Evolutionary conservation across 1,140 invertebrate genomes (phyloP).

Genomic region (Sarcophaga bullata): DNA sequence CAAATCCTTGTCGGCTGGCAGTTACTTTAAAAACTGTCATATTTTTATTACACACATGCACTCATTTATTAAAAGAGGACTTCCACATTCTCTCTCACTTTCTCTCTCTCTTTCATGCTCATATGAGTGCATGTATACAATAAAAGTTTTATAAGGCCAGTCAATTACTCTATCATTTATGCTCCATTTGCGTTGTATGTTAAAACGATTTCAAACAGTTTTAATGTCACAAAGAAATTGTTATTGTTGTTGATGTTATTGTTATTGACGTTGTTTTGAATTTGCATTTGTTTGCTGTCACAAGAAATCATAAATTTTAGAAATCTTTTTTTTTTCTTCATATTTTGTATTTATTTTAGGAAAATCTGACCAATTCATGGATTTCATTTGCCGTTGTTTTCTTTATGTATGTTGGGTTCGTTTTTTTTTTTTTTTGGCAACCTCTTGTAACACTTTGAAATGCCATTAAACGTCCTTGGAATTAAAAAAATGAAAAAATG

Average conservation of each 20-base stretch:
- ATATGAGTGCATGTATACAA: neutral
- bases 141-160: neutral
- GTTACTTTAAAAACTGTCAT: neutral
- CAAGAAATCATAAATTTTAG: constrained; percentile 32
- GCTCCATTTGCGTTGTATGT: constrained; percentile 5
- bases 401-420: neutral
- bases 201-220: neutral
- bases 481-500: neutral
- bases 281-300: constrained; percentile 35
- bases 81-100: neutral
- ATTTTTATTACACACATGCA: neutral
- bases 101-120: neutral
- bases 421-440: constrained; percentile 3
- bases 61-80: neutral
- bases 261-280: neutral
- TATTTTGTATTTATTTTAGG: constrained; percentile 24
- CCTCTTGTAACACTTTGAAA: constrained; percentile 13
- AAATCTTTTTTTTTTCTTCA: no score
- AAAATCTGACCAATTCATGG: neutral
- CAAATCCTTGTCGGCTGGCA: neutral
- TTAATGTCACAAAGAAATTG: no score
- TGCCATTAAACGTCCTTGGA: constrained; percentile 36
- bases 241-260: neutral
- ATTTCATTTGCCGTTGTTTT: neutral
- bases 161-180: constrained; percentile 12